phyloP scores from a whole-genome alignment of 23 tunicate genomes.

The Ciona savignyi region DNA sequence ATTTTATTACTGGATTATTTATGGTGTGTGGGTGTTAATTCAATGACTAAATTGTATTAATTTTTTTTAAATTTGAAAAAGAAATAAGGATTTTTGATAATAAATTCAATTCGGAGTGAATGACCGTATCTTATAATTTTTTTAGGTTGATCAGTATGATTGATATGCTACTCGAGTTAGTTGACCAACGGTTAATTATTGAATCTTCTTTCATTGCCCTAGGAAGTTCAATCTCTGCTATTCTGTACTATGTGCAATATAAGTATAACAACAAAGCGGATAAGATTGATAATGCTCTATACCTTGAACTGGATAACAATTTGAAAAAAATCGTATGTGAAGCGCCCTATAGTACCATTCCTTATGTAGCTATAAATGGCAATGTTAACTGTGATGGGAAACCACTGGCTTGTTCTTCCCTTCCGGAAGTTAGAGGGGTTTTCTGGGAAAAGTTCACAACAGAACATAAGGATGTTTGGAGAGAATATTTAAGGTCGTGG shows the following conservation, averaged over 20 bases:
- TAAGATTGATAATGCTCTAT: conserved; percentile 21
- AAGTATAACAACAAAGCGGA: conserved; percentile 24
- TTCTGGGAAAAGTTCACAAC: conserved; percentile 42
- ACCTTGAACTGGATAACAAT: conserved; percentile 11
- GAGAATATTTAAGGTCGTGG: conserved; percentile 48
- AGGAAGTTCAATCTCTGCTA: conserved; percentile 58
- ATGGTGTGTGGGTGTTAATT: too few species aligned
- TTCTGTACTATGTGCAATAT: conserved; percentile 29
- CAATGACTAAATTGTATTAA: too few species aligned
- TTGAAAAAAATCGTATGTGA: conserved; percentile 11
- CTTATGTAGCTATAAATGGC: conserved; percentile 65
- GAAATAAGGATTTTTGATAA: too few species aligned
- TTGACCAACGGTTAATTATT: conserved; percentile 42
- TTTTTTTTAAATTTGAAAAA: too few species aligned
- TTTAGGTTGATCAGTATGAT: conserved; percentile 10
- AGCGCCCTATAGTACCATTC: conserved; percentile 23
- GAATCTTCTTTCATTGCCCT: conserved; percentile 53
- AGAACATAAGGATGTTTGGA: conserved; percentile 69
- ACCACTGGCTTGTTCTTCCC: conserved; percentile 22
- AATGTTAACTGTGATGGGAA: conserved; percentile 20
- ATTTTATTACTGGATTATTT: too few species aligned
- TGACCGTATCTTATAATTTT: too few species aligned
- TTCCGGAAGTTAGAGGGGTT: conserved; percentile 48
- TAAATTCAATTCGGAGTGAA: too few species aligned
- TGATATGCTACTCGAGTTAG: conserved; percentile 3